phyloP scores from a whole-genome alignment of 30 jellyfish, hydroid and myxozoan species.

The Turritopsis rubra region DNA sequence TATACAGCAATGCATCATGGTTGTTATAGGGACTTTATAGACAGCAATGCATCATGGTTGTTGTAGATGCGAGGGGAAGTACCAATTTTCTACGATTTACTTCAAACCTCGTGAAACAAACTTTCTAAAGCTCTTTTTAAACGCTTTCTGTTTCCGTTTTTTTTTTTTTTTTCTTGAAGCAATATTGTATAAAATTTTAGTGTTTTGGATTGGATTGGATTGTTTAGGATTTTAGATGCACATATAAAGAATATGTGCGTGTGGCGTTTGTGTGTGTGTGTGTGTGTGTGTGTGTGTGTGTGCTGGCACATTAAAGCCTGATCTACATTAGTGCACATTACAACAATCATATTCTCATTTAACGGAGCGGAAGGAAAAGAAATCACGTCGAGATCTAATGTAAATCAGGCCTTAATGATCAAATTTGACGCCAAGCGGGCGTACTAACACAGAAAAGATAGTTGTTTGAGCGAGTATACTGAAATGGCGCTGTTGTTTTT shows the following conservation, averaged over 20 bases:
- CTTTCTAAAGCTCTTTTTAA: background rate
- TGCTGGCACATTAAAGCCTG: background rate
- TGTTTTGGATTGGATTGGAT: background rate
- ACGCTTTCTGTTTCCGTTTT: background rate
- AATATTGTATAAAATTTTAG: background rate
- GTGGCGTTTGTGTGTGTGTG: background rate
- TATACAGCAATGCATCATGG: too few relatives aligned
- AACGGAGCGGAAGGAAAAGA: too few relatives aligned
- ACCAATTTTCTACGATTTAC: too few relatives aligned
- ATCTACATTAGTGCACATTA: background rate
- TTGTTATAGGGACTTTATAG: too few relatives aligned
- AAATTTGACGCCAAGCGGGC: background rate
- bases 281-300: background rate
- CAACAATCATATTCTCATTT: too few relatives aligned
- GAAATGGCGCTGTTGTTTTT: too few relatives aligned
- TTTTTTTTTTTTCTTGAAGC: background rate
- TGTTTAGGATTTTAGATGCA: background rate
- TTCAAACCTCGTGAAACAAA: background rate
- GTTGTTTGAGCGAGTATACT: too few relatives aligned
- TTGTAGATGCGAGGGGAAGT: too few relatives aligned
- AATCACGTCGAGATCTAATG: too few relatives aligned
- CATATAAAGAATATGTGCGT: background rate
- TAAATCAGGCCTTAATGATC: background rate
- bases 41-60: too few relatives aligned
- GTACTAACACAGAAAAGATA: too few relatives aligned